Evolutionary conservation across 2,113 vertebrate genomes (phyloP).

Genomic region (Platichthys stellatus): DNA sequence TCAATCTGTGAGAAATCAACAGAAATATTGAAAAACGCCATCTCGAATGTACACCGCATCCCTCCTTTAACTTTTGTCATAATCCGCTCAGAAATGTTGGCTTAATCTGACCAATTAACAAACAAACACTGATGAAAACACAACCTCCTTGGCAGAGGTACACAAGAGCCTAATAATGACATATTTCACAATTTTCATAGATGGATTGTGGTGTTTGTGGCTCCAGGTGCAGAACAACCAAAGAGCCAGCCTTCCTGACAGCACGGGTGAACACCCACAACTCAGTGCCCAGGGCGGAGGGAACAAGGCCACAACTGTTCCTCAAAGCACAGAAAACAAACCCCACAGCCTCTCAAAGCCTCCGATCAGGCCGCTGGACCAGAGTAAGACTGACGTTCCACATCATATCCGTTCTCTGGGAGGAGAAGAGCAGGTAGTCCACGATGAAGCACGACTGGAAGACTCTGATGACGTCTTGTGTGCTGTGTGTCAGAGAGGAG

Average conservation of each 20-base stretch:
- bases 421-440: slow-evolving; percentile 52
- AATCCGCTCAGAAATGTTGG: no score
- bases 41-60: no score
- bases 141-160: no score
- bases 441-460: slow-evolving; percentile 13
- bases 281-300: background rate
- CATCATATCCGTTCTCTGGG: background rate
- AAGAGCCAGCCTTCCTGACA: slow-evolving; percentile 68
- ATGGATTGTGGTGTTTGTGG: background rate
- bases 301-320: slow-evolving; percentile 13
- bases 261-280: slow-evolving; percentile 61
- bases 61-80: no score
- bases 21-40: no score
- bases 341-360: background rate
- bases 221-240: slow-evolving; percentile 50
- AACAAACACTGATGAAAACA: no score
- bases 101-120: no score
- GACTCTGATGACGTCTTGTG: slow-evolving; percentile 88
- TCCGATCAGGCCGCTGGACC: slow-evolving; percentile 3
- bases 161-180: background rate
- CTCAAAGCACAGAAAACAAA: slow-evolving; percentile 27
- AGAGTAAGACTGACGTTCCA: slow-evolving; percentile 2
- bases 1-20: no score
- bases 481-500: slow-evolving; percentile 91
- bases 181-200: no score